Evolutionary conservation across 2,797 vertebrate species (phyloP).

Genomic region (Cyprinodon diabolis): DNA sequence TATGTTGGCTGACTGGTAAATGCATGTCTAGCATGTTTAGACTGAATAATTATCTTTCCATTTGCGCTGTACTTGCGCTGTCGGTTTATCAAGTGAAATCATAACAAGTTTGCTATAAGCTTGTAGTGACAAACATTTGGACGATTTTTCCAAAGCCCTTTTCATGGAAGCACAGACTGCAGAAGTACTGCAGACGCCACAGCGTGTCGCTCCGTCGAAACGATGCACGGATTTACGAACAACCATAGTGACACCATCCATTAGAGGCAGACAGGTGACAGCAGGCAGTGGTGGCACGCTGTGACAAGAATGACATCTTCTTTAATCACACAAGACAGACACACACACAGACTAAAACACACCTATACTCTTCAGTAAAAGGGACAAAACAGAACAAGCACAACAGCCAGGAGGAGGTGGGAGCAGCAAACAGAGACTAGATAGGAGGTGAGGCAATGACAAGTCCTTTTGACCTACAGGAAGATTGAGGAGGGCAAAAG

Average conservation of each 20-base stretch:
- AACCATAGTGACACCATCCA: slow-evolving; percentile 35
- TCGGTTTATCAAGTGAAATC: neutral
- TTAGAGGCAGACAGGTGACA: slow-evolving; percentile 54
- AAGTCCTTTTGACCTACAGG: slow-evolving; percentile 13
- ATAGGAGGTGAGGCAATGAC: slow-evolving; percentile 11
- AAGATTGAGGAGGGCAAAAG: slow-evolving; percentile 20
- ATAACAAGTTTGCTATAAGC: neutral
- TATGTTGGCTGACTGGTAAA: neutral
- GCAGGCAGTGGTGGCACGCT: slow-evolving; percentile 51
- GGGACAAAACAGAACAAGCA: slow-evolving; percentile 15
- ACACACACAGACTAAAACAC: slow-evolving; percentile 11
- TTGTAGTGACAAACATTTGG: neutral
- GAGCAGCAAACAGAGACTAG: neutral
- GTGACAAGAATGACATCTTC: slow-evolving; percentile 52
- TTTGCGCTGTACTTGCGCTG: neutral
- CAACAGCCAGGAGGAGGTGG: slow-evolving; percentile 1
- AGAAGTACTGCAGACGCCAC: neutral
- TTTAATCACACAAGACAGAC: slow-evolving; percentile 52
- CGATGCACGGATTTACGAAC: slow-evolving; percentile 8
- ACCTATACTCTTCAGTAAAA: slow-evolving; percentile 12
- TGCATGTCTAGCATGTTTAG: neutral
- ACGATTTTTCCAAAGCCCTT: neutral
- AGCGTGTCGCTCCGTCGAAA: slow-evolving; percentile 4
- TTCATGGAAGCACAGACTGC: neutral
- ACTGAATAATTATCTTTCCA: neutral